Percentiles rank a stretch among this genome's conserved stretches.
Conservation (phyloP, 2,888 invertebrate species). For the Rhodophaea formosa region DNA sequence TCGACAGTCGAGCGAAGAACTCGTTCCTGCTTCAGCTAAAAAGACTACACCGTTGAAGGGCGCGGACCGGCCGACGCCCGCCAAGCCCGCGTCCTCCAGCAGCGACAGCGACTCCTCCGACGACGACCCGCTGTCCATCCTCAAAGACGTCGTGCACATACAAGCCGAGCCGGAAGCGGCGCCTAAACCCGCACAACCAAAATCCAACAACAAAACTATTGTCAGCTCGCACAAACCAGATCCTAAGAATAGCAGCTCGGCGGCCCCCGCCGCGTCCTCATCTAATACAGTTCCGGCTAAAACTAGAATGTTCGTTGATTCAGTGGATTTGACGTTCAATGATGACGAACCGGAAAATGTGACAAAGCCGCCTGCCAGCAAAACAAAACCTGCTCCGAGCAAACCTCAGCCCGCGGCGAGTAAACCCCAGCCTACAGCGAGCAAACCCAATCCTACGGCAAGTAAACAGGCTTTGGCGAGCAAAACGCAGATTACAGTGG, state of each 20-base stretch:
- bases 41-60: not conserved
- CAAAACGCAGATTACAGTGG: not conserved
- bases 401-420: not conserved
- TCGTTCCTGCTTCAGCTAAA: not conserved
- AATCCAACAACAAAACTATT: not conserved
- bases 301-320: slow-evolving; percentile 4
- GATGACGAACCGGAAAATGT: not conserved
- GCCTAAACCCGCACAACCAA: not conserved
- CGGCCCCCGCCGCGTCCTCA: not conserved
- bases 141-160: slow-evolving; percentile 62
- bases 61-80: not conserved
- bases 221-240: not conserved
- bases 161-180: slow-evolving; percentile 39
- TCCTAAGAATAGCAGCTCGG: not conserved
- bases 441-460: not conserved
- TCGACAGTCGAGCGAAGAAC: not conserved
- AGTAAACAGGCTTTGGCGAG: not conserved
- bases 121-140: slow-evolving; percentile 49
- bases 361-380: not conserved
- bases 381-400: not conserved
- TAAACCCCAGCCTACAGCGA: not conserved
- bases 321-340: slow-evolving; percentile 19
- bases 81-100: not conserved
- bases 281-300: not conserved
- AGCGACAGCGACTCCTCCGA: slow-evolving; percentile 34